Conservation (phyloP, 1,140 invertebrate species). For the Amphibalanus amphitrite region DNA sequence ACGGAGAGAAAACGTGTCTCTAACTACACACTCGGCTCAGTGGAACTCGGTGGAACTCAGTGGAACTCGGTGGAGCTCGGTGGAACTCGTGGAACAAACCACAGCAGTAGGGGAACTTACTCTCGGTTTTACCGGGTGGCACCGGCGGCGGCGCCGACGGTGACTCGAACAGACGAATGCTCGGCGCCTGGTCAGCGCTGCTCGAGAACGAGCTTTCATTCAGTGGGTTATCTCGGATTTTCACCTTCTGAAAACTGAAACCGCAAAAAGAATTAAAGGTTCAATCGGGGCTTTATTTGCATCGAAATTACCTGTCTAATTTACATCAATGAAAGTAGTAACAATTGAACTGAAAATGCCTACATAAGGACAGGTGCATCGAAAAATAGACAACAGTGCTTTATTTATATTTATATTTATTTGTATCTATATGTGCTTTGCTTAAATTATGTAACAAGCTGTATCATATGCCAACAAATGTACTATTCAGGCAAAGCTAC, state of each 20-base stretch:
- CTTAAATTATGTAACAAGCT: background rate
- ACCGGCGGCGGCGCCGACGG: background rate
- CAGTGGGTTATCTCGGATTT: background rate
- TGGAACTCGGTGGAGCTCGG: too few species aligned
- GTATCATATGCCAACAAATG: background rate
- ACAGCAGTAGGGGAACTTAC: too few species aligned
- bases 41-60: too few species aligned
- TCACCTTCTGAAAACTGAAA: background rate
- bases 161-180: background rate
- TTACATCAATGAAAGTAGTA: background rate
- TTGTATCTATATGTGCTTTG: background rate
- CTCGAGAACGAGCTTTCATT: background rate
- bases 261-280: background rate
- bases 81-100: too few species aligned
- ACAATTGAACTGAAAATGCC: background rate
- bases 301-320: background rate
- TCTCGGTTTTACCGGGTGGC: too few species aligned
- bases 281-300: background rate
- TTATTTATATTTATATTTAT: background rate
- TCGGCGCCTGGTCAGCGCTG: background rate
- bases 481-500: too few species aligned
- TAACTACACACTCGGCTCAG: too few species aligned
- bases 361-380: background rate
- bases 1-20: too few species aligned
- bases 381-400: background rate